phyloP scores from a whole-genome alignment of 2,113 vertebrate species.

The Mugil cephalus region DNA sequence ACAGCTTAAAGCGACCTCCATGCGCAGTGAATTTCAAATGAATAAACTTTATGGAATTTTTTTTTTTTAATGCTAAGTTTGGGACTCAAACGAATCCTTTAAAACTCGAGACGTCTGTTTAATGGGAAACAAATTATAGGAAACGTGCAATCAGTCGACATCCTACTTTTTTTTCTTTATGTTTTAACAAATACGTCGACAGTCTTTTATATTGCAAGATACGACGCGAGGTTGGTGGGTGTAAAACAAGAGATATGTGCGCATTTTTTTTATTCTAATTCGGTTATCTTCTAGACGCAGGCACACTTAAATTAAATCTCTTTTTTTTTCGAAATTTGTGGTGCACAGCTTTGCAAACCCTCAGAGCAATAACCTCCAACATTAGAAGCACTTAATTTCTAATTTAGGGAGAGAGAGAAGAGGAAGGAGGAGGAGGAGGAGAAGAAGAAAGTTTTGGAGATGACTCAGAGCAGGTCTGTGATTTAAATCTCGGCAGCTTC shows the following conservation, averaged over 20 bases:
- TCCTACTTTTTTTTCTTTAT: too few species aligned
- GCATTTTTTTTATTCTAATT: too few species aligned
- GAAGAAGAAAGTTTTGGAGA: constrained; percentile 11
- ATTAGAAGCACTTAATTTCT: constrained; percentile 1
- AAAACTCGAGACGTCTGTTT: background rate
- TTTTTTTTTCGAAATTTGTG: too few species aligned
- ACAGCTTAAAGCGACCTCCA: too few species aligned
- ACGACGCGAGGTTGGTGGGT: too few species aligned
- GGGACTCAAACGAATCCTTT: background rate
- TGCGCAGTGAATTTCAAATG: too few species aligned
- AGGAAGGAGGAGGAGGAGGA: background rate
- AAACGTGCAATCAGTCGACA: background rate
- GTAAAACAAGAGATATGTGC: too few species aligned
- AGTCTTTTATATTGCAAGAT: too few species aligned
- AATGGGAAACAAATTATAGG: background rate
- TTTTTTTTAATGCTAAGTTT: background rate
- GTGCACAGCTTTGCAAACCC: background rate
- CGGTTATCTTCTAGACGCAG: too few species aligned
- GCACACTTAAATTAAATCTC: too few species aligned
- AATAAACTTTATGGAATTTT: too few species aligned
- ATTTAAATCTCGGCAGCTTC: constrained; percentile 28
- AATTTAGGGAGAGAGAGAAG: background rate
- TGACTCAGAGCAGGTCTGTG: constrained; percentile 42
- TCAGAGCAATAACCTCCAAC: background rate
- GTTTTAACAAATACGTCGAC: too few species aligned